Percentiles rank a stretch among this genome's conserved stretches.
Conservation (phyloP, 2,888 invertebrate species). For the Capitulum mitella region DNA sequence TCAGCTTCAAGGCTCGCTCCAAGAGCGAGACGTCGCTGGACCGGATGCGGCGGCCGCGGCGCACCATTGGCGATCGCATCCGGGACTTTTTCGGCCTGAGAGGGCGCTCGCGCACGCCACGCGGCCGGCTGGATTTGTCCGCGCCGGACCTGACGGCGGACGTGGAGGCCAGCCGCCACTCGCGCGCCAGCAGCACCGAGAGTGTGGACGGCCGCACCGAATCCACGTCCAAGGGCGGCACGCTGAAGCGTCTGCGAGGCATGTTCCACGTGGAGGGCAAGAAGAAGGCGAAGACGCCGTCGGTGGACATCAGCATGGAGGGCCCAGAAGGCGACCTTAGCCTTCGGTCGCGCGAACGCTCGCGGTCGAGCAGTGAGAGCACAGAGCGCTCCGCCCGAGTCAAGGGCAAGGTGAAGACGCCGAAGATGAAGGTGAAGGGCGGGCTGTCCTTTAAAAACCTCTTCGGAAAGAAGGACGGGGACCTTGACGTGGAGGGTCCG, state of each 20-base stretch:
- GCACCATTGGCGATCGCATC: background rate
- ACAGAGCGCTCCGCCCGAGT: background rate
- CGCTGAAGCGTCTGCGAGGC: background rate
- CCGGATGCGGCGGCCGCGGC: background rate
- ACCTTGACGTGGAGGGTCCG: background rate
- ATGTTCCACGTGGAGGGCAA: slow-evolving; percentile 17
- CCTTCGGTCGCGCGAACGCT: background rate
- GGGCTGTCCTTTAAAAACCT: background rate
- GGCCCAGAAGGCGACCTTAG: background rate
- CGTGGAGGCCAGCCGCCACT: background rate
- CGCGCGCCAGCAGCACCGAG: slow-evolving; percentile 4
- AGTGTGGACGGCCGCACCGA: background rate
- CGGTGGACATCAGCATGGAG: slow-evolving; percentile 6
- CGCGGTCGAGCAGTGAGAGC: background rate
- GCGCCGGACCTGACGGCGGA: background rate
- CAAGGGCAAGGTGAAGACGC: slow-evolving; percentile 2
- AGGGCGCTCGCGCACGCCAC: background rate
- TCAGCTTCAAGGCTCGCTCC: slow-evolving; percentile 2
- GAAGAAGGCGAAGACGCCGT: slow-evolving; percentile 1
- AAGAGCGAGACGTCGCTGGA: slow-evolving; percentile 8
- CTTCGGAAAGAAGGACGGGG: background rate
- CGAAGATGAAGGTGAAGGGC: background rate
- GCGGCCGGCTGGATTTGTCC: background rate
- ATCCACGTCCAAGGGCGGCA: background rate
- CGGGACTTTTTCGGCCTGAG: background rate